Conservation (phyloP, 2,888 invertebrate genomes). For the Antitype chi region DNA sequence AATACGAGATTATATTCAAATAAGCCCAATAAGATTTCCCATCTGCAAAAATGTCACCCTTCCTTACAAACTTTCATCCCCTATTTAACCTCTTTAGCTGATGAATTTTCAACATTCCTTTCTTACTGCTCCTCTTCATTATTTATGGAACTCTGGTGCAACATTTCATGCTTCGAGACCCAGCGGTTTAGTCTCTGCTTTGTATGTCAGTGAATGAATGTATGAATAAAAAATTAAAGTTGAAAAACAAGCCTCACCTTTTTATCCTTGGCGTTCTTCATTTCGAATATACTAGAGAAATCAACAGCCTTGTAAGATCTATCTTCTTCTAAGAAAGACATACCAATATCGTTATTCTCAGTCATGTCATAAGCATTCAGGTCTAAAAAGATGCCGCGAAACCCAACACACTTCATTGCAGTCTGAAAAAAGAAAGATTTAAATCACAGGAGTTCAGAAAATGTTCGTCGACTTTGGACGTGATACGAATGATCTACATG, state of each 20-base stretch:
- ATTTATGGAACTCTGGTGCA: background rate
- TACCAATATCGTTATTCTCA: constrained; percentile 68
- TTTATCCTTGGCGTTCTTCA: constrained; percentile 63
- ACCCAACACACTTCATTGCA: constrained; percentile 67
- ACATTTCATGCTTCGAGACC: background rate
- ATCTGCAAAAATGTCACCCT: background rate
- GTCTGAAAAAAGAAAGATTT: constrained; percentile 62
- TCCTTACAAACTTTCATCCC: background rate
- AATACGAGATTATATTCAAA: background rate
- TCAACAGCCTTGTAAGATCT: constrained; percentile 65
- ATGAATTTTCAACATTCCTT: background rate
- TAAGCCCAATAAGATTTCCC: background rate
- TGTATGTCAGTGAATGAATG: background rate
- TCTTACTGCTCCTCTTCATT: background rate
- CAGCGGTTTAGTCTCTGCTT: background rate
- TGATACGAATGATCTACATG: background rate
- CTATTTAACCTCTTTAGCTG: background rate
- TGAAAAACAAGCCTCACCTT: constrained; percentile 64
- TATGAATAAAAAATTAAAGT: background rate
- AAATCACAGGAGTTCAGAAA: background rate
- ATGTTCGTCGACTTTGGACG: too few species aligned
- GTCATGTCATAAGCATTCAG: constrained; percentile 68
- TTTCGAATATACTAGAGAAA: constrained; percentile 71
- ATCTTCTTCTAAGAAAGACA: constrained; percentile 63
- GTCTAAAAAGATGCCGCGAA: constrained; percentile 65